Percentiles rank a stretch among this genome's conserved stretches.
These are phyloP conservation scores for Lithobius niger DNA, from an alignment of 1,140 invertebrate genomes.

Conservation along the genomic window DNA sequence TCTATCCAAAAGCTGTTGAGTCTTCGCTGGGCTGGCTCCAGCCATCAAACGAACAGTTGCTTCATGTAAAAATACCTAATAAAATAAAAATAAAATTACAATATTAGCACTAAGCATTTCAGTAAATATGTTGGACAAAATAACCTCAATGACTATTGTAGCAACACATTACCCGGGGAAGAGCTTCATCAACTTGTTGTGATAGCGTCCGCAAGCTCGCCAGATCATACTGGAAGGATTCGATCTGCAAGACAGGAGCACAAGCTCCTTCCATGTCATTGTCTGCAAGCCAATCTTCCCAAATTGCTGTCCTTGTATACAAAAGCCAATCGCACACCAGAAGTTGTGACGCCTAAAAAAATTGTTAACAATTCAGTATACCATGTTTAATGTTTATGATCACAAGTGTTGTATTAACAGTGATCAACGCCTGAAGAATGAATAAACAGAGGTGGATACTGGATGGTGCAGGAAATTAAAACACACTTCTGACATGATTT, in stretches of 20 bases:
- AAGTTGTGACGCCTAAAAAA: conserved; percentile 63
- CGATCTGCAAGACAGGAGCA: conserved; percentile 43
- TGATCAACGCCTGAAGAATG: too few relatives aligned
- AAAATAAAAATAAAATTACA: conserved; percentile 6
- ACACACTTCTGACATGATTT: too few relatives aligned
- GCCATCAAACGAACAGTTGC: conserved; percentile 84
- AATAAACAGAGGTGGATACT: too few relatives aligned
- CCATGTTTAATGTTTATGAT: not conserved
- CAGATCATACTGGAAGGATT: conserved; percentile 72
- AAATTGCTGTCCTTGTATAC: conserved; percentile 68
- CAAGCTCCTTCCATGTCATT: conserved; percentile 24
- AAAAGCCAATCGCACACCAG: conserved; percentile 83
- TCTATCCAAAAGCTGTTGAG: conserved; percentile 78
- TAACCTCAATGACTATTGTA: too few relatives aligned
- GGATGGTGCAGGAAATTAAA: too few relatives aligned
- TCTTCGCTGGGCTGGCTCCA: conserved; percentile 76
- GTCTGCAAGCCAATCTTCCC: conserved; percentile 52
- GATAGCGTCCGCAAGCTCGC: conserved; percentile 64
- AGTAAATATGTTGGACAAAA: not conserved
- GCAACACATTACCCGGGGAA: conserved; percentile 23
- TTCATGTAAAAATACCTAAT: conserved; percentile 72
- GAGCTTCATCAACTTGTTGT: conserved; percentile 42
- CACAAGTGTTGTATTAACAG: too few relatives aligned
- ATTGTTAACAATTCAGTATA: too few relatives aligned
- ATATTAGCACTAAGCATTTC: not conserved